A percentile compares a stretch with the other conserved stretches of the same genome.
Evolutionary conservation across 2,888 invertebrate genomes (phyloP).

Genomic region (Omphaloscelis lunosa): DNA sequence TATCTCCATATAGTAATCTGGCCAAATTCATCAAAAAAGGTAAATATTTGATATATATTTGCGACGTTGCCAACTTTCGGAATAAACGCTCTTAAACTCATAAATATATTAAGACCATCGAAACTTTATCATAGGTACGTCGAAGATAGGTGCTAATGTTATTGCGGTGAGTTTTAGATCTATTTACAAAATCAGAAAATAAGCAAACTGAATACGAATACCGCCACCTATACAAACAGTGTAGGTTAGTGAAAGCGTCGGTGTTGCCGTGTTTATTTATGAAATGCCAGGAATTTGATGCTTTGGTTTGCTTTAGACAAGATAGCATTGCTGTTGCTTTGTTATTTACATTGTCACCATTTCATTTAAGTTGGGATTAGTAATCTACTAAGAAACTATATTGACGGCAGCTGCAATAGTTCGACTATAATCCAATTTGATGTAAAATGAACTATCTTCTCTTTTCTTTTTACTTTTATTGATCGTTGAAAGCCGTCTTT

Average conservation of each 20-base stretch:
- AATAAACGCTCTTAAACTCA: no score
- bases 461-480: not conserved
- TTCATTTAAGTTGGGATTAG: not conserved
- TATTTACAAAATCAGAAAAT: slow-evolving; percentile 50
- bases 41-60: no score
- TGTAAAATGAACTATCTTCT: not conserved
- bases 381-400: not conserved
- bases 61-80: no score
- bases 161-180: slow-evolving; percentile 40
- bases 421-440: not conserved
- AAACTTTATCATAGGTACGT: slow-evolving; percentile 39
- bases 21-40: no score
- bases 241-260: slow-evolving; percentile 54
- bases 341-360: not conserved
- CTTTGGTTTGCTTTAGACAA: not conserved
- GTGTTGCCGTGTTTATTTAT: slow-evolving; percentile 53
- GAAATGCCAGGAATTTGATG: slow-evolving; percentile 33
- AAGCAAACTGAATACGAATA: slow-evolving; percentile 49
- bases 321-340: not conserved
- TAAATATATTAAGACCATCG: not conserved
- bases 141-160: slow-evolving; percentile 34
- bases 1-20: no score
- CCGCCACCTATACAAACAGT: slow-evolving; percentile 41
- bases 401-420: not conserved
- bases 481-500: not conserved